Base-by-base conservation (phyloP, 2,888 invertebrate species). In the Dinocampus coccinellae region DNA sequence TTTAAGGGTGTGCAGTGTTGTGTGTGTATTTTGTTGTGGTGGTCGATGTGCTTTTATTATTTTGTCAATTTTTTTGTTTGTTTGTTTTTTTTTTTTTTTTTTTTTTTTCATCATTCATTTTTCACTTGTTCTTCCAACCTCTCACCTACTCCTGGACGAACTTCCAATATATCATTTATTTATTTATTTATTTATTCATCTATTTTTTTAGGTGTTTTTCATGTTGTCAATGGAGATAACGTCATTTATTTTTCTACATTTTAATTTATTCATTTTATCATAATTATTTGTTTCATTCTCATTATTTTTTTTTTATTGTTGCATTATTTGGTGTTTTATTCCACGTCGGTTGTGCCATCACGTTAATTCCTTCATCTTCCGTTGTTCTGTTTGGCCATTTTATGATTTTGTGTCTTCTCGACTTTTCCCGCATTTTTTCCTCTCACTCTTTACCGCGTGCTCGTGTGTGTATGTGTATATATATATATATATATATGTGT, bases 361-460 rank as follows among this genome's bases (percentile, higher is more conserved):
- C 16, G 47, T 9, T 6, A n/a, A 6, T 73, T 16, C 16, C 16
- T 47, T n/a, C 9, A 47, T 47, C 6, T 7, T n/a, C 16, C 1
- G 4, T 47, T n/a, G 4, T 13, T n/a, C 11, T 39, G n/a, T n/a
- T 11, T 39, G 13, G 39, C 39, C 39, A 39, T 39, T n/a, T 39
- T n/a, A 39, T 4, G 13, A 39, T 47, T 47, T 16, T 47, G 16
- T 47, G n/a, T 20, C 47, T 16, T 7, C 6, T 16, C n/a, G 16
- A 16, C 16, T 47, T 47, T 7, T 72, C 62, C 52, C 62, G 63
- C 60, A 42, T 65, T 62, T 60, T 70, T 61, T 67, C 70, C 58
- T 67, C 69, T 69, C 64, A 70, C 34, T 67, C 61, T 61, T 73
- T 69, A 73, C 75, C 75, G 75, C 77, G 74, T 70, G 70, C 61